Evolutionary conservation across 1,140 invertebrate species (phyloP), one percentile per base, ranked within the genome.

Genomic region (Varroa destructor): DNA sequence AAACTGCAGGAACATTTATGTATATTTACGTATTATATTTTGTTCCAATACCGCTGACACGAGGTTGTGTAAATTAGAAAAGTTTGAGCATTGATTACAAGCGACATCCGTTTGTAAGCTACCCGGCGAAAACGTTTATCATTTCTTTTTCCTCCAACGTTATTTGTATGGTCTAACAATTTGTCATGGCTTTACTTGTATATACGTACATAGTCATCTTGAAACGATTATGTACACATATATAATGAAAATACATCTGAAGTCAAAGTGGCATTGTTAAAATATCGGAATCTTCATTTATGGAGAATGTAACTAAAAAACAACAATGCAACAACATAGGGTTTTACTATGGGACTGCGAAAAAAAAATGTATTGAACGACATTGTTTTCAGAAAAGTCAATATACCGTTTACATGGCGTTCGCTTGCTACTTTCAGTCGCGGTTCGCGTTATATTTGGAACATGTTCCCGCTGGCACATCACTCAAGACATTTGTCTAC

Each of bases 401-500:
- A 56, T 56, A 56, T 56, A 56, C n/a, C 10, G n/a, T 56, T 12
- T 56, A 56, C n/a, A 56, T 25, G 25, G 25, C 25, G 25, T 12
- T 43, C 36, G 40, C 3, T 40, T 43, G 2, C 6, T 6, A 58
- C 14, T 67, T 67, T 12, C 14, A 67, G 61, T 36, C 61, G 8
- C 61, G 61, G 5, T 67, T 67, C 37, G 61, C 12, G 40, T 12
- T 67, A 12, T 67, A 67, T 37, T 43, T 67, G 61, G 61, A 67
- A 8, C 61, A 67, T 46, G 40, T 67, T 40, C 61, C 61, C 14
- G 61, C 61, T 1, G 61, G 61, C 14, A 67, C 61, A 40, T 67
- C 61, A 1, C 61, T 67, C 12, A 67, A 67, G 37, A 67, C 40
- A 12, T 67, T 67, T 46, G 61, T 67, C 12, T 67, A 67, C 46